Evolutionary conservation across 1,140 invertebrate genomes (phyloP).

Genomic region (Proales similis): DNA sequence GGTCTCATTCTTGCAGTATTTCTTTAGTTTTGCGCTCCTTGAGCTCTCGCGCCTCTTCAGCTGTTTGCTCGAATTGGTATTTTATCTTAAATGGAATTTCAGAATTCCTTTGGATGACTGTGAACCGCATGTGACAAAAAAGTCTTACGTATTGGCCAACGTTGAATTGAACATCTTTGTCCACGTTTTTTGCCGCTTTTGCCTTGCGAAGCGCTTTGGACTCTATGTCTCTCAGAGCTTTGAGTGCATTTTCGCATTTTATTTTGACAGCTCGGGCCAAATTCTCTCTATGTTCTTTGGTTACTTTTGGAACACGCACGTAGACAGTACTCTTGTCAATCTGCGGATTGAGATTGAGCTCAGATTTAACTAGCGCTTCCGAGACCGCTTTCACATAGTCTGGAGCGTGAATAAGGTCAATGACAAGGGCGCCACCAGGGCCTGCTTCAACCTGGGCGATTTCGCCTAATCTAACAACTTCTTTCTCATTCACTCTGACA

Average conservation of each 20-base stretch:
- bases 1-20: slow-evolving; percentile 34
- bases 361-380: slow-evolving; percentile 66
- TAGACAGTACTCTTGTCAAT: slow-evolving; percentile 82
- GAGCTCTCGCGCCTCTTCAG: slow-evolving; percentile 18
- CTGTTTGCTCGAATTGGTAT: slow-evolving; percentile 29
- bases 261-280: slow-evolving; percentile 77
- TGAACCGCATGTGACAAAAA: neutral
- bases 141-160: slow-evolving; percentile 56
- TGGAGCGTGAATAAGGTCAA: slow-evolving; percentile 74
- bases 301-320: slow-evolving; percentile 79
- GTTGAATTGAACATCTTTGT: slow-evolving; percentile 62
- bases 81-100: slow-evolving; percentile 5
- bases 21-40: slow-evolving; percentile 32
- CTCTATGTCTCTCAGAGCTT: slow-evolving; percentile 68
- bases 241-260: slow-evolving; percentile 69
- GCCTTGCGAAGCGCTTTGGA: slow-evolving; percentile 64
- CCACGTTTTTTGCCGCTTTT: slow-evolving; percentile 59
- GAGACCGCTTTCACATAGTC: slow-evolving; percentile 67
- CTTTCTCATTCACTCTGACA: slow-evolving; percentile 66
- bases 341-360: slow-evolving; percentile 85
- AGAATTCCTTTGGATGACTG: too few relatives aligned
- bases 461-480: slow-evolving; percentile 75
- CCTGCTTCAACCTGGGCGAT: slow-evolving; percentile 78
- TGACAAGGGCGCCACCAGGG: slow-evolving; percentile 71
- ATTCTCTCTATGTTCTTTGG: slow-evolving; percentile 78